A percentile compares a stretch with the other conserved stretches of the same genome.
These are phyloP conservation scores for Festucalex cinctus DNA, from an alignment of 2,113 vertebrate species.

Conservation along the genomic window DNA sequence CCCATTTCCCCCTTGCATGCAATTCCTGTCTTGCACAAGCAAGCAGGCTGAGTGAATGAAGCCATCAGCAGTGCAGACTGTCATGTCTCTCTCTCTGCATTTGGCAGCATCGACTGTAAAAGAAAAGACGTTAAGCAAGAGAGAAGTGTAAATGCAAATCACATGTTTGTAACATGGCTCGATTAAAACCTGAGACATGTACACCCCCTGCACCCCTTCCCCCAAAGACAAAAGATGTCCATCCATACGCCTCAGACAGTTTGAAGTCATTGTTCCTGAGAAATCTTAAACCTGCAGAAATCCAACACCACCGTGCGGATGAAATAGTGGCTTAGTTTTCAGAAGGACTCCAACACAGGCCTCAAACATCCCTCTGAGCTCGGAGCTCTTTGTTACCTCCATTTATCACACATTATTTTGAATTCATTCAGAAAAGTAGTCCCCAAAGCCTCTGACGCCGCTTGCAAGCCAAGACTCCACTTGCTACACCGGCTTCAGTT, in stretches of 20 bases:
- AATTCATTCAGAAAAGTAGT: slow-evolving; percentile 52
- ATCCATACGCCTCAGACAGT: slow-evolving; percentile 13
- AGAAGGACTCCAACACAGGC: slow-evolving; percentile 10
- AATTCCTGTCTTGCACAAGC: slow-evolving; percentile 18
- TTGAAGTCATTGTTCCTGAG: slow-evolving; percentile 30
- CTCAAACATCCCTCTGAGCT: background rate
- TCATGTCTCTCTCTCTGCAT: slow-evolving; percentile 17
- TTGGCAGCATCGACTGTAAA: slow-evolving; percentile 49
- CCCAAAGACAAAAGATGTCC: slow-evolving; percentile 3
- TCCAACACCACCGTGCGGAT: slow-evolving; percentile 28
- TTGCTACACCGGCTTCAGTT: slow-evolving; percentile 43
- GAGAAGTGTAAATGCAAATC: slow-evolving; percentile 11
- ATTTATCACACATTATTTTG: slow-evolving; percentile 2
- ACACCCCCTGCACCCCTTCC: background rate
- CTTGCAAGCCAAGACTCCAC: slow-evolving; percentile 15
- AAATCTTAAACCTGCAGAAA: slow-evolving; percentile 47
- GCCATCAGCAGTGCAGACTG: slow-evolving; percentile 40
- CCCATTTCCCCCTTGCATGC: background rate
- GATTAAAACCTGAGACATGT: slow-evolving; percentile 21
- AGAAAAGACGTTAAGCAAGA: slow-evolving; percentile 18
- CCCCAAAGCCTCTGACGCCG: slow-evolving; percentile 14
- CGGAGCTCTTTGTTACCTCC: slow-evolving; percentile 5
- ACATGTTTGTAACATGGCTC: background rate
- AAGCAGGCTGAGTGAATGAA: slow-evolving; percentile 25
- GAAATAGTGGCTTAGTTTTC: slow-evolving; percentile 39